Evolutionary conservation across 2,888 invertebrate species (phyloP), one percentile per base, ranked within the genome.

Genomic region (Eucera pruinosa): DNA sequence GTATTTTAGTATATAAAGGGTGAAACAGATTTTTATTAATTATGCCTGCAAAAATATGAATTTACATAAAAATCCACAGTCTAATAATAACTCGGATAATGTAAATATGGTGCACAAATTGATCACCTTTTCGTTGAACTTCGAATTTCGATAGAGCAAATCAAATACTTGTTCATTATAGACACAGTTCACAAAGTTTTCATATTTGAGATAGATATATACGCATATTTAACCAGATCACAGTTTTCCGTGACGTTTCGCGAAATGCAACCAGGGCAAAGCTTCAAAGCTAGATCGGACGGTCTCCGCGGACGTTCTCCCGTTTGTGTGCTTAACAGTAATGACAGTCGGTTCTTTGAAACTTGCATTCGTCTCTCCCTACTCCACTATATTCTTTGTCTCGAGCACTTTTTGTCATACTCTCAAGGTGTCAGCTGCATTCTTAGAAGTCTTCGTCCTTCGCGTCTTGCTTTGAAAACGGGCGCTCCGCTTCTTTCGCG

Each of bases 261-360:
- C 50, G 20, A 41, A 27, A 39, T n/a, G 36, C 15, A 36, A 57
- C 30, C 54, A 45, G 27, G 11, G 33, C 2, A 13, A 36, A 55
- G 30, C 41, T 64, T 48, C 64, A 68, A 72, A 62, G 55, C 50
- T 9, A 52, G 33, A 69, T 61, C 60, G 45, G 60, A 27, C 43
- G 23, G 23, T 67, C 66, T 70, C 30, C 66, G 69, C 9, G 62
- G 66, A 62, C 61, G 36, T 47, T 76, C 33, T 39, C 33, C 48
- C 60, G 68, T 73, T 80, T 62, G 66, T 60, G 15, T 47, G 72
- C 62, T 81, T 70, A 74, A 78, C 62, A 60, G 70, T 78, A 80
- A 80, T 78, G 78, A 78, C 67, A 62, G 67, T 39, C 60, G 48
- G 54, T 36, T 39, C 74, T 74, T 78, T 74, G 79, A 70, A 70